Conservation (phyloP, 2,797 vertebrate genomes). For the Sebastiscus albofasciatus region DNA sequence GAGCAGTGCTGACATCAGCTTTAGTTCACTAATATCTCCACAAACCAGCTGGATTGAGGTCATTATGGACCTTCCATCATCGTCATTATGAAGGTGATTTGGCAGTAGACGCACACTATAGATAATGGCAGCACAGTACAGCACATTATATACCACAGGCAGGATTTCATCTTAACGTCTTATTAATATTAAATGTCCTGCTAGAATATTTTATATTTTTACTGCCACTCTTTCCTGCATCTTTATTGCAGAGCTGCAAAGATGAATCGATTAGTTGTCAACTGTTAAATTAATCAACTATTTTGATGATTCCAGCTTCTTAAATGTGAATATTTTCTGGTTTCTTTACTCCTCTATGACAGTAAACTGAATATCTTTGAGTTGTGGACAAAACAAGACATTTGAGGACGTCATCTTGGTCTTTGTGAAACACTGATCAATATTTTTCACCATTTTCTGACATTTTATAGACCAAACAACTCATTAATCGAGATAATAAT, state of each 20-base stretch:
- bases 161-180: constrained; percentile 23
- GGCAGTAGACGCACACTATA: constrained; percentile 11
- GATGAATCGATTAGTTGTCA: too few relatives aligned
- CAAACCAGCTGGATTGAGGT: constrained; percentile 52
- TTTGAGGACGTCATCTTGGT: too few relatives aligned
- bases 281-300: too few relatives aligned
- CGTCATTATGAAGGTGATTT: constrained; percentile 46
- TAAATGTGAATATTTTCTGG: too few relatives aligned
- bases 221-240: neutral
- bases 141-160: neutral
- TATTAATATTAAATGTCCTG: constrained; percentile 25
- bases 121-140: neutral
- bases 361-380: too few relatives aligned
- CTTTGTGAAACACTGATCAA: too few relatives aligned
- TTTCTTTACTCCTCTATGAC: too few relatives aligned
- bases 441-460: too few relatives aligned
- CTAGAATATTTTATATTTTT: constrained; percentile 5
- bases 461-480: too few relatives aligned
- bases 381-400: too few relatives aligned
- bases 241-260: neutral
- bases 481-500: too few relatives aligned
- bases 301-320: too few relatives aligned
- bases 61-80: constrained; percentile 39
- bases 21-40: constrained; percentile 45
- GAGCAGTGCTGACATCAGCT: constrained; percentile 22